phyloP scores from a whole-genome alignment of 2,113 vertebrate species.

The Etheostoma spectabile region DNA sequence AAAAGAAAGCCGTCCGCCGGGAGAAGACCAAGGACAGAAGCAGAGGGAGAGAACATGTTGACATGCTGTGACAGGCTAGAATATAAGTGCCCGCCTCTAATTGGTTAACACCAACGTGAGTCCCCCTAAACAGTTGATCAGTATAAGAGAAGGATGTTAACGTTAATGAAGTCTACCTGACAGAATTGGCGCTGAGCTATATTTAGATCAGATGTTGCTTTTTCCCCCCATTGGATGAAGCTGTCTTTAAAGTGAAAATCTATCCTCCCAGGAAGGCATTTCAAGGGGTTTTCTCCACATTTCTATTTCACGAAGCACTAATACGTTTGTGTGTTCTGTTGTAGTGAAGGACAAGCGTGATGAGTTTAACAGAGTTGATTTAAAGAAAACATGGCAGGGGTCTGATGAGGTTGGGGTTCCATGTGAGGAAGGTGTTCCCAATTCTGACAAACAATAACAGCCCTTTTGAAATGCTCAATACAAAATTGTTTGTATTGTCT shows the following conservation, averaged over 20 bases:
- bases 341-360: conserved; percentile 48
- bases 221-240: not conserved
- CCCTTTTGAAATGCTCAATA: not conserved
- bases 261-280: conserved; percentile 44
- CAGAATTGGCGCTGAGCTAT: no score
- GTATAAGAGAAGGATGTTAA: no score
- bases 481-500: not conserved
- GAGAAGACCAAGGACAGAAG: no score
- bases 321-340: conserved; percentile 35
- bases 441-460: not conserved
- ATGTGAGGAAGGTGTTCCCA: conserved; percentile 10
- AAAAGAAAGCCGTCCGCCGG: no score
- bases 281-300: conserved; percentile 28
- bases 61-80: no score
- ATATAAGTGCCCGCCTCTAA: no score
- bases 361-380: conserved; percentile 65
- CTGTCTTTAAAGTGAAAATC: conserved; percentile 61
- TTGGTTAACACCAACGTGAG: no score
- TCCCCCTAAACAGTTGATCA: no score
- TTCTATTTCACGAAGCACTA: conserved; percentile 60
- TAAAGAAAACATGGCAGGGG: conserved; percentile 23
- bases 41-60: no score
- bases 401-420: not conserved
- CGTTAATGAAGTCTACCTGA: no score
- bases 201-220: conserved; percentile 22